Conservation (phyloP, 2,113 vertebrate species). For the Hypomesus transpacificus region DNA sequence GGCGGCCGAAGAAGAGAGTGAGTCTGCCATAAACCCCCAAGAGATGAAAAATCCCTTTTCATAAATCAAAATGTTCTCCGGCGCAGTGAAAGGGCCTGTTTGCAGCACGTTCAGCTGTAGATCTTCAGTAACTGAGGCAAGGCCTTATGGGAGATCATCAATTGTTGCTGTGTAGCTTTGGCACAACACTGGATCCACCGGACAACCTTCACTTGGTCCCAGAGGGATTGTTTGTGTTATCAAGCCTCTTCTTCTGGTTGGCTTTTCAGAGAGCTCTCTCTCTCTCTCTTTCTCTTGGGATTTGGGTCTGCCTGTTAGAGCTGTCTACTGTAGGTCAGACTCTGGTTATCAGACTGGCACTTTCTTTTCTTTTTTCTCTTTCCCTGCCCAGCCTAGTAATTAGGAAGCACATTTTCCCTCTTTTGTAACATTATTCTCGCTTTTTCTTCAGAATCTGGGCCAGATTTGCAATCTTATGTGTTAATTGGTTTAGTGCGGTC, state of each 20-base stretch:
- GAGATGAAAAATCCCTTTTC: not conserved
- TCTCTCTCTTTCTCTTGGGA: not conserved
- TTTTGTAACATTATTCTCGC: too few species aligned
- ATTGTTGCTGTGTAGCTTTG: too few species aligned
- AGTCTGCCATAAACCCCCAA: not conserved
- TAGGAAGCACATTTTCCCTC: not conserved
- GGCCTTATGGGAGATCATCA: too few species aligned
- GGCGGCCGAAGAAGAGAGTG: not conserved
- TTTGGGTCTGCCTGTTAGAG: not conserved
- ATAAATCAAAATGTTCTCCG: too few species aligned
- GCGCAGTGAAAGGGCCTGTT: too few species aligned
- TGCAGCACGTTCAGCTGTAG: too few species aligned
- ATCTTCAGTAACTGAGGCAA: too few species aligned
- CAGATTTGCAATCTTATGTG: not conserved
- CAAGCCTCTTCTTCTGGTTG: not conserved
- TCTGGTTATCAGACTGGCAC: not conserved
- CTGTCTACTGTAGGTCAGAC: not conserved
- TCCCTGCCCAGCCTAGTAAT: not conserved
- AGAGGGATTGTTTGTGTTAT: not conserved
- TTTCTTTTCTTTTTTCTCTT: not conserved
- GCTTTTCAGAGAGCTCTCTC: not conserved
- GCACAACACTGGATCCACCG: too few species aligned
- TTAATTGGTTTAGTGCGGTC: constrained; percentile 3
- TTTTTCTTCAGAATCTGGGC: too few species aligned
- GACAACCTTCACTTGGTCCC: not conserved